phyloP scores from a whole-genome alignment of 2,797 vertebrate species.

The Tokudaia muenninki region DNA sequence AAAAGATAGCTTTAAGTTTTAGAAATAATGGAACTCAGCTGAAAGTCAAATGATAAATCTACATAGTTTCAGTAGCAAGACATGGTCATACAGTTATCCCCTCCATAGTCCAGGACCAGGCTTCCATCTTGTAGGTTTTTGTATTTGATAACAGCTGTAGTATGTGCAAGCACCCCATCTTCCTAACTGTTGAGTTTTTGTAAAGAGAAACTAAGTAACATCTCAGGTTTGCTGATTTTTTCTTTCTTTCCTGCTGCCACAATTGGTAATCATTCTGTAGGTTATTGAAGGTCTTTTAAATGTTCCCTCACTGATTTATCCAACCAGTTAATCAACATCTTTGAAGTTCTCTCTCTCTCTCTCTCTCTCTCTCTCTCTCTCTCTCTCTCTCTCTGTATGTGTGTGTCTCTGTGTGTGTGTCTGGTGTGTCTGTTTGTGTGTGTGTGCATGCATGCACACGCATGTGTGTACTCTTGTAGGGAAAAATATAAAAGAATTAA shows the following conservation, averaged over 20 bases:
- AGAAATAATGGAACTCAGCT: conserved; percentile 1
- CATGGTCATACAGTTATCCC: not conserved
- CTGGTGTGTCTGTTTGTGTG: not conserved
- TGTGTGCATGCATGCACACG: fast-evolving
- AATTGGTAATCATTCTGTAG: not conserved
- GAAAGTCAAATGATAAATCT: not conserved
- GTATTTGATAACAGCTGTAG: not conserved
- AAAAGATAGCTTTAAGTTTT: not conserved
- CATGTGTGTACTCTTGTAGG: not conserved
- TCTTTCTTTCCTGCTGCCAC: not conserved
- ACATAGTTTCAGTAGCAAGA: not conserved
- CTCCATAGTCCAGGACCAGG: not conserved
- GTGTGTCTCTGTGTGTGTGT: not conserved
- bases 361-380: not conserved
- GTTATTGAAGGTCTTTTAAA: not conserved
- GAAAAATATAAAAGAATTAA: not conserved
- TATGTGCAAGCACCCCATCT: not conserved
- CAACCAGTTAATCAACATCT: not conserved
- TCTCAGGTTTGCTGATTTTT: conserved; percentile 10
- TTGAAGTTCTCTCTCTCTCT: not conserved
- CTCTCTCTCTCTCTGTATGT: not conserved
- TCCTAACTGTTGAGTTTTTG: not conserved
- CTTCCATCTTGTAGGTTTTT: not conserved
- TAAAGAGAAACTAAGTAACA: not conserved
- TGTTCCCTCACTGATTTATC: not conserved